A percentile compares a stretch with the other conserved stretches of the same genome.
These are phyloP conservation scores for Numenius arquata DNA, from an alignment of 2,113 vertebrate genomes.

Conservation along the genomic window DNA sequence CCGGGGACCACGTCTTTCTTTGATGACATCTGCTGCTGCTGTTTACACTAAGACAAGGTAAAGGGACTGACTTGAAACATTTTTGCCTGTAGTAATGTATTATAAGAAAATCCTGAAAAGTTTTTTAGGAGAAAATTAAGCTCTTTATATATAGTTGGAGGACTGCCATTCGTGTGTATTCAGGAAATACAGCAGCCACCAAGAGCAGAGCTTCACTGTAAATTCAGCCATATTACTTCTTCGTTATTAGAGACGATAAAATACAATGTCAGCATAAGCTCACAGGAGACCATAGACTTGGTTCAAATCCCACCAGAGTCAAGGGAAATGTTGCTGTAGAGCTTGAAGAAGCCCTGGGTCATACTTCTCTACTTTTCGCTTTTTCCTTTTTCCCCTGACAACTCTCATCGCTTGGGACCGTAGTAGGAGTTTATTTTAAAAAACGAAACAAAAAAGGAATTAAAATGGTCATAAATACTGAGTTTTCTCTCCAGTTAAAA, in stretches of 20 bases:
- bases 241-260: not conserved
- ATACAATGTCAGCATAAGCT: not conserved
- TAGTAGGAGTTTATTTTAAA: not conserved
- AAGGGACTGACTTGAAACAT: not conserved
- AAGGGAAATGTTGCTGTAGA: rapidly evolving
- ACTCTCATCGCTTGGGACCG: not conserved
- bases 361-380: not conserved
- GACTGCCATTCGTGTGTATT: not conserved
- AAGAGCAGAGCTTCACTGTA: not conserved
- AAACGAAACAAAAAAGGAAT: not conserved
- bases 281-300: not conserved
- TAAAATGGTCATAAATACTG: not conserved
- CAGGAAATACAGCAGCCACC: not conserved
- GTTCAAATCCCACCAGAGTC: not conserved
- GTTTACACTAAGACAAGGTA: not conserved
- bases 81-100: not conserved
- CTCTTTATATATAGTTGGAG: not conserved
- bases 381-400: not conserved
- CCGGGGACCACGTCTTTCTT: not conserved
- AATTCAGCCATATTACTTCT: not conserved
- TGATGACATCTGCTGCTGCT: not conserved
- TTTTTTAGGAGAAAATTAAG: not conserved
- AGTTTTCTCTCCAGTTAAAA: not conserved
- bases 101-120: not conserved
- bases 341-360: not conserved